Evolutionary conservation across 2,797 vertebrate genomes (phyloP), one percentile per base, ranked within the genome.

Genomic region (Rhinella marina): DNA sequence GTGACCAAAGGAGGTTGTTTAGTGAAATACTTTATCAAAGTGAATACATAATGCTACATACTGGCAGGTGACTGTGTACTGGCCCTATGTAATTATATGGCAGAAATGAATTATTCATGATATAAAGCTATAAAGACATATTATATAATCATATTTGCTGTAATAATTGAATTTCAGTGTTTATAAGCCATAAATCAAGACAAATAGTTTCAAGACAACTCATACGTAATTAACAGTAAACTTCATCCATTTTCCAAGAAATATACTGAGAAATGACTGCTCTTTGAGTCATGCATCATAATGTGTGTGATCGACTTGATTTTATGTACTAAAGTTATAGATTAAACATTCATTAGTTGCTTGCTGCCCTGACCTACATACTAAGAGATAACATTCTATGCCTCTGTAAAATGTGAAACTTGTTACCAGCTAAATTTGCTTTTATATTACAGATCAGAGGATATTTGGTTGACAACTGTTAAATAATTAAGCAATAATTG

Each of bases 281-380:
- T 77, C 75, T 64, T 72, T 48, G n/a, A 64, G 13, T 61, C 70
- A 64, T 70, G 57, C 54, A 81, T 72, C 77, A 86, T 61, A 86
- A 72, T 72, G 29, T n/a, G n/a, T n/a, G 61, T 41, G 78, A 62
- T 73, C 56, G n/a, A 59, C 82, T 84, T 61, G 13, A 48, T n/a
- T 59, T 16, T 61, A 75, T 64, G 83, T 80, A 23, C 16, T 56
- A 80, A 80, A 80, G 62, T 25, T n/a, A 54, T 70, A 56, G 75
- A 79, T 86, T 80, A 86, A 86, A 68, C 27, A 68, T 86, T 79
- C 19, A 79, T 86, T 57, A 86, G 75, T 27, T 56, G 62, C 52
- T 81, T 13, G 56, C 84, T 23, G 48, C 76, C 29, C 50, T 86
- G 76, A 86, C 75, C 85, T 86, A 80, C 76, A 86, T 80, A 86